Conservation (phyloP, 2,797 vertebrate species). For the Cossypha polioptera region DNA sequence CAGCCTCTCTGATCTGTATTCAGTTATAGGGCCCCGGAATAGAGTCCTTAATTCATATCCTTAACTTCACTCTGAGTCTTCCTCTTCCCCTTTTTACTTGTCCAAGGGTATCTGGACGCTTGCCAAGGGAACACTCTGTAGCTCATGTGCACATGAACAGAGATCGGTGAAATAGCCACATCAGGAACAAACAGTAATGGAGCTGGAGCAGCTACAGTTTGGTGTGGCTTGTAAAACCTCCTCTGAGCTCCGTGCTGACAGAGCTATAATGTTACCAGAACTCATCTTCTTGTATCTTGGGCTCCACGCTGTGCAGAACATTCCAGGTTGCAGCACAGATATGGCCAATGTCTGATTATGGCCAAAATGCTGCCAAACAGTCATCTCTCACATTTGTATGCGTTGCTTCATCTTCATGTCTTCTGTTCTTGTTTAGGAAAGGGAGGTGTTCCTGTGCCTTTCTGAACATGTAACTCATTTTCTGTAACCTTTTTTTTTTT, state of each 20-base stretch:
- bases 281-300: fast-evolving
- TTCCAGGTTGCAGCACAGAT: fast-evolving
- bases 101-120: neutral
- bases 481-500: neutral
- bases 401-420: neutral
- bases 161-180: neutral
- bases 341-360: neutral
- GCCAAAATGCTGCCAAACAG: neutral
- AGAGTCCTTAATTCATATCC: fast-evolving
- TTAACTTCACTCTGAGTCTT: neutral
- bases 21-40: neutral
- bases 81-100: neutral
- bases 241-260: neutral
- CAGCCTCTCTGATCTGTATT: fast-evolving
- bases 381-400: neutral
- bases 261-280: neutral
- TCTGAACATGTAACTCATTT: neutral
- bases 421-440: neutral
- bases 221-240: neutral
- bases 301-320: fast-evolving
- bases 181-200: neutral
- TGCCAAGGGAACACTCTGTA: neutral
- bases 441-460: neutral
- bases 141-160: fast-evolving
- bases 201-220: neutral